phyloP scores from a whole-genome alignment of 1,140 invertebrate genomes.

The Eufriesea mexicana region DNA sequence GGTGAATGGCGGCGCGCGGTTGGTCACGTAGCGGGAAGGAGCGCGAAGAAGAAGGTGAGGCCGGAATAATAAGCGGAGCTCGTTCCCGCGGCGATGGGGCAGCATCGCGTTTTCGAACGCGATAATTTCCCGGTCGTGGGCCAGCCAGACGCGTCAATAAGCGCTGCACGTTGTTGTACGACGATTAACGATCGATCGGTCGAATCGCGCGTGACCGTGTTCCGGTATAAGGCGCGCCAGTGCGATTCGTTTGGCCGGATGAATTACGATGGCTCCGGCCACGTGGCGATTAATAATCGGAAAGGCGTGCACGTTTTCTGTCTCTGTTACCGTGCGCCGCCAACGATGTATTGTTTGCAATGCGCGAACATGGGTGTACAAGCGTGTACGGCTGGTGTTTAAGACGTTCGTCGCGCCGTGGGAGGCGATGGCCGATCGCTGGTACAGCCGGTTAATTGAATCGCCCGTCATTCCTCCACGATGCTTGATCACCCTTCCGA shows the following conservation, averaged over 20 bases:
- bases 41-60: neutral
- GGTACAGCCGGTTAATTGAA: neutral
- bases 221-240: conserved; percentile 30
- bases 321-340: too few species aligned
- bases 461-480: neutral
- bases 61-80: conserved; percentile 39
- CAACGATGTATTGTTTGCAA: neutral
- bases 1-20: neutral
- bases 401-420: neutral
- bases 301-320: conserved; percentile 6
- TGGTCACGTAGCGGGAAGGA: conserved; percentile 37
- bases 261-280: conserved; percentile 30
- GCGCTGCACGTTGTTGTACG: conserved; percentile 35
- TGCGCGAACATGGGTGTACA: neutral
- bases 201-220: conserved; percentile 45
- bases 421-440: neutral
- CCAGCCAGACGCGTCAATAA: conserved; percentile 33
- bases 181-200: conserved; percentile 51
- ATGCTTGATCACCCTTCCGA: neutral
- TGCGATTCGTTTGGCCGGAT: conserved; percentile 7
- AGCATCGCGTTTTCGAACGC: conserved; percentile 20
- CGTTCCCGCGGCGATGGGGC: conserved; percentile 1
- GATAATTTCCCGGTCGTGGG: conserved; percentile 38
- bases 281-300: conserved; percentile 52
- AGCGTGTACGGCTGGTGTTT: neutral